Evolutionary conservation across 2,113 vertebrate genomes (phyloP).

Genomic region (Elephantulus edwardii): DNA sequence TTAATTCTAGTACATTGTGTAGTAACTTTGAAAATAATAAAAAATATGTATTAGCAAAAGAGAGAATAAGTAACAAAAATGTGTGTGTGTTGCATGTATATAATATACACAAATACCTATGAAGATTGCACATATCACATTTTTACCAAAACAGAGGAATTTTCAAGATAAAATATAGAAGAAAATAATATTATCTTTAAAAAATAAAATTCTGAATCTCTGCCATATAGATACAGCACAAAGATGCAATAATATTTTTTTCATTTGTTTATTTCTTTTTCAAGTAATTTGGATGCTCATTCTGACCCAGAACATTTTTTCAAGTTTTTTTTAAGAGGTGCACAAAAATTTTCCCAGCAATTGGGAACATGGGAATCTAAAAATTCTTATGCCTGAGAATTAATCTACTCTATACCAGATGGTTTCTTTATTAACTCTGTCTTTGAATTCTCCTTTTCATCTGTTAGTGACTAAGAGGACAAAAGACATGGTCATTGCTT

Average conservation of each 20-base stretch:
- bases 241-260: neutral
- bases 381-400: constrained; percentile 39
- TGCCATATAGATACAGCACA: neutral
- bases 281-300: neutral
- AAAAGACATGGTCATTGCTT: constrained; percentile 24
- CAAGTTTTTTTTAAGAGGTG: neutral
- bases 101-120: neutral
- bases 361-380: constrained; percentile 10
- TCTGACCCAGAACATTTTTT: neutral
- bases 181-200: neutral
- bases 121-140: neutral
- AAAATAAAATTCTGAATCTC: neutral
- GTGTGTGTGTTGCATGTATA: neutral
- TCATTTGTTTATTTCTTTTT: neutral
- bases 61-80: neutral
- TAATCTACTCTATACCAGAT: constrained; percentile 30
- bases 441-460: constrained; percentile 57
- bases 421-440: constrained; percentile 53
- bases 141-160: constrained; percentile 36
- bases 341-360: neutral
- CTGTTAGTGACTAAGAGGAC: constrained; percentile 41
- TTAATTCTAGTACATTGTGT: neutral
- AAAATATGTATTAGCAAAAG: neutral
- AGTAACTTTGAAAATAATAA: constrained; percentile 8
- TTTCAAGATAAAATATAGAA: neutral